phyloP scores from a whole-genome alignment of 2,888 invertebrate species.

The Meteorus colon region DNA sequence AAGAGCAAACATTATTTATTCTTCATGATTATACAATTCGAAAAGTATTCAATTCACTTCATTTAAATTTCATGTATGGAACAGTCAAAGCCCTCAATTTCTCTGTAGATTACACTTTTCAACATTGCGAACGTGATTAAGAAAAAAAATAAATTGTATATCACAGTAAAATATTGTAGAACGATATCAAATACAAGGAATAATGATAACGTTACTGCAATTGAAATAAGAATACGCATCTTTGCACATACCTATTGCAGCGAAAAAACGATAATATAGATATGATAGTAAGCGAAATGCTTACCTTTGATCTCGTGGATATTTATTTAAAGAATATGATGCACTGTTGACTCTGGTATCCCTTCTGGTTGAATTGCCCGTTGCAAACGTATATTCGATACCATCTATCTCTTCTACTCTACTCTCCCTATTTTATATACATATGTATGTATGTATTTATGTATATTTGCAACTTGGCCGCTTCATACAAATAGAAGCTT shows the following conservation, averaged over 20 bases:
- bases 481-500: slow-evolving; percentile 36
- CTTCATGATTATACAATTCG: neutral
- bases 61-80: neutral
- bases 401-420: slow-evolving; percentile 37
- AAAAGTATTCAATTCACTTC: neutral
- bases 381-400: slow-evolving; percentile 28
- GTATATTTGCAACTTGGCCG: slow-evolving; percentile 32
- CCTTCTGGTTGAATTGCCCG: slow-evolving; percentile 46
- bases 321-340: slow-evolving; percentile 63
- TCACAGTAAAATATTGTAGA: slow-evolving; percentile 27
- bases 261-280: slow-evolving; percentile 18
- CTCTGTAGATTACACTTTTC: slow-evolving; percentile 28
- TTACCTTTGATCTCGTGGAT: slow-evolving; percentile 59
- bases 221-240: slow-evolving; percentile 36
- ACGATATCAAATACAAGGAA: slow-evolving; percentile 38
- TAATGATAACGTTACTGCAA: slow-evolving; percentile 41
- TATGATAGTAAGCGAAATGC: slow-evolving; percentile 41
- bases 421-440: slow-evolving; percentile 44
- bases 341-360: slow-evolving; percentile 60
- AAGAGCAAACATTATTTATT: neutral
- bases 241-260: slow-evolving; percentile 39
- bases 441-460: slow-evolving; percentile 13
- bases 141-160: neutral
- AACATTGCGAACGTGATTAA: slow-evolving; percentile 20
- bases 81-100: neutral